Evolutionary conservation across 1,140 invertebrate genomes (phyloP).

Genomic region (Centruroides sculpturatus): DNA sequence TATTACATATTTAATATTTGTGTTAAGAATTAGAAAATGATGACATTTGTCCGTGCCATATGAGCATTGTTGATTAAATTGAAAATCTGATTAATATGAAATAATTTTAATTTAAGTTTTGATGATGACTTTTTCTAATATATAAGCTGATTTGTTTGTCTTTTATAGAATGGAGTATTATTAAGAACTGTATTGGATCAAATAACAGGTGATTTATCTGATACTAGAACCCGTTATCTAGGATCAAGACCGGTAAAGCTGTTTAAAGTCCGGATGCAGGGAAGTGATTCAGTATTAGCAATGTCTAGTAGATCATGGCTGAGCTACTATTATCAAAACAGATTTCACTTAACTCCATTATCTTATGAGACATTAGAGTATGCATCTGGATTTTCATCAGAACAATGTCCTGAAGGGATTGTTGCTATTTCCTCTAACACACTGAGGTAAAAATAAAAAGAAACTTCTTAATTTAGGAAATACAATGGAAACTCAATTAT

Average conservation of each 20-base stretch:
- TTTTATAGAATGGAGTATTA: slow-evolving; percentile 79
- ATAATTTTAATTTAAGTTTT: too few relatives aligned
- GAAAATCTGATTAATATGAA: too few relatives aligned
- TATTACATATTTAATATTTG: too few relatives aligned
- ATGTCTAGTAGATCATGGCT: slow-evolving; percentile 97
- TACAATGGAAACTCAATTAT: slow-evolving; percentile 13
- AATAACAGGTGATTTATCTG: slow-evolving; percentile 90
- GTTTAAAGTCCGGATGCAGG: slow-evolving; percentile 89
- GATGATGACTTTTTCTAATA: neutral
- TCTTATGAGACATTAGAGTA: slow-evolving; percentile 95
- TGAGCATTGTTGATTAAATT: too few relatives aligned
- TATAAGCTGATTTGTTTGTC: neutral
- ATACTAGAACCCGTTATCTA: slow-evolving; percentile 90
- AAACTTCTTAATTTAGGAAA: too few relatives aligned
- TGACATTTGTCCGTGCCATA: too few relatives aligned
- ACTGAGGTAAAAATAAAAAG: slow-evolving; percentile 38
- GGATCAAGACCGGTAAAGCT: slow-evolving; percentile 91
- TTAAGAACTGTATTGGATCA: slow-evolving; percentile 90
- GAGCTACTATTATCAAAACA: slow-evolving; percentile 95
- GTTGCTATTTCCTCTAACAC: slow-evolving; percentile 98
- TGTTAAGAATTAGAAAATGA: too few relatives aligned
- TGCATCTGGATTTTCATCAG: slow-evolving; percentile 94
- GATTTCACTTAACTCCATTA: slow-evolving; percentile 85
- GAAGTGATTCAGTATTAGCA: slow-evolving; percentile 85
- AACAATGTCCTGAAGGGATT: slow-evolving; percentile 98